Conservation (phyloP, 92 coral and sea anemone species). For the Epizoanthus rinbou region DNA sequence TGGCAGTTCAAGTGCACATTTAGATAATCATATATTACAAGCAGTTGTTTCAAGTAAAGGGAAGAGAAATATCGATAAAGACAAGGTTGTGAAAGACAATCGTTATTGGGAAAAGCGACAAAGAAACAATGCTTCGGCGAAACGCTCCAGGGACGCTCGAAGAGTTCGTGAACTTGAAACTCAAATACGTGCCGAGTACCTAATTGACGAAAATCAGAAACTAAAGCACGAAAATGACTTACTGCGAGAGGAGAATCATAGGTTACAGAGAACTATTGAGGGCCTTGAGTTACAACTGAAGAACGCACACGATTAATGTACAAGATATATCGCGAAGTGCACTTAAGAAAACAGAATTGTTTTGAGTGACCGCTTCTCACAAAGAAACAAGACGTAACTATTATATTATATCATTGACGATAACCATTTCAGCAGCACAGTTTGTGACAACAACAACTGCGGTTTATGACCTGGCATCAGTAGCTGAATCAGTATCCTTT, state of each 20-base stretch:
- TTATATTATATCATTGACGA: background rate
- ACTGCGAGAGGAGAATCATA: conserved; percentile 73
- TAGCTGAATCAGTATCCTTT: conserved; percentile 22
- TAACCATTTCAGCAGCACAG: background rate
- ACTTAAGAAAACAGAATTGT: background rate
- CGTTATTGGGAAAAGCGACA: conserved; percentile 90
- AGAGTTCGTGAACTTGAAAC: conserved; percentile 92
- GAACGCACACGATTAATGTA: background rate
- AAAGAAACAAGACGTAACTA: background rate
- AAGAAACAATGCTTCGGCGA: conserved; percentile 88
- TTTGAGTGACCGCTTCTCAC: background rate
- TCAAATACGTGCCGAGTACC: conserved; percentile 83
- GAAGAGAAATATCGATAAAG: conserved; percentile 12
- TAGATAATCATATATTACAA: conserved; percentile 6
- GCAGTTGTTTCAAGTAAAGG: conserved; percentile 10
- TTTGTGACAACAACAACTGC: background rate
- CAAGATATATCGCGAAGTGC: background rate
- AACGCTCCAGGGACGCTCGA: conserved; percentile 88
- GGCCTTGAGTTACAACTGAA: conserved; percentile 37
- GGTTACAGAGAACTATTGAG: conserved; percentile 69
- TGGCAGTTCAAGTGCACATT: conserved; percentile 13
- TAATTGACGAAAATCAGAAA: conserved; percentile 80
- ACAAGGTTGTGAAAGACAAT: conserved; percentile 59
- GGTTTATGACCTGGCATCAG: background rate
- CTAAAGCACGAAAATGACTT: conserved; percentile 72